phyloP scores from a whole-genome alignment of 2,888 invertebrate genomes.

The Oligia fasciuncula region DNA sequence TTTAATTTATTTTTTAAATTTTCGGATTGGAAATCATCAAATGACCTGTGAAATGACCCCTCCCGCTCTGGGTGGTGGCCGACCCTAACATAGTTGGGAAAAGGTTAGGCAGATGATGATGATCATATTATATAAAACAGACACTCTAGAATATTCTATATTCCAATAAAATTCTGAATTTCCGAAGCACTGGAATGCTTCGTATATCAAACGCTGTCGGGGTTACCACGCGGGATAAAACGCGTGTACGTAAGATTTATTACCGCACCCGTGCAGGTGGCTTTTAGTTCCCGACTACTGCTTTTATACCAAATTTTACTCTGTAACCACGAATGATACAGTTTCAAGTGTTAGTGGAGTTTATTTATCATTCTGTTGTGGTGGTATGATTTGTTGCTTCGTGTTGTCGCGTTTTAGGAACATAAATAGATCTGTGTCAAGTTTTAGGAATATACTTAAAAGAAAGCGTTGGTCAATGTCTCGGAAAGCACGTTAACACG shows the following conservation, averaged over 20 bases:
- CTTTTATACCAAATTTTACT: slow-evolving; percentile 49
- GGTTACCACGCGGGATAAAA: slow-evolving; percentile 61
- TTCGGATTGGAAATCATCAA: too few relatives aligned
- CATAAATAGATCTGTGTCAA: background rate
- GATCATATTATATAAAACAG: too few relatives aligned
- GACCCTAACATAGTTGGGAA: too few relatives aligned
- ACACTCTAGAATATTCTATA: slow-evolving; percentile 22
- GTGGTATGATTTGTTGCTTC: slow-evolving; percentile 26
- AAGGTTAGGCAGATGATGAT: too few relatives aligned
- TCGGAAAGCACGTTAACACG: too few relatives aligned
- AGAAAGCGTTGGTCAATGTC: too few relatives aligned
- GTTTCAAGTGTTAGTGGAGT: slow-evolving; percentile 33
- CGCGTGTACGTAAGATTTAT: slow-evolving; percentile 67
- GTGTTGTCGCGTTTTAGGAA: background rate
- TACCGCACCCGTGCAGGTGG: slow-evolving; percentile 64
- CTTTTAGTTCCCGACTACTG: slow-evolving; percentile 64
- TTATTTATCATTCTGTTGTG: slow-evolving; percentile 30
- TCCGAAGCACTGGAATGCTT: slow-evolving; percentile 55
- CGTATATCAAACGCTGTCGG: slow-evolving; percentile 65
- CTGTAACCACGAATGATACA: slow-evolving; percentile 41
- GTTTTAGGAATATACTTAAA: background rate
- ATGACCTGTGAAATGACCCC: too few relatives aligned
- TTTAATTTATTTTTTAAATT: too few relatives aligned
- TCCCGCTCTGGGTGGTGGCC: too few relatives aligned
- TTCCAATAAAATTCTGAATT: slow-evolving; percentile 51